Base-by-base conservation (phyloP, 2,113 vertebrate genomes). In the Cairina moschata region DNA sequence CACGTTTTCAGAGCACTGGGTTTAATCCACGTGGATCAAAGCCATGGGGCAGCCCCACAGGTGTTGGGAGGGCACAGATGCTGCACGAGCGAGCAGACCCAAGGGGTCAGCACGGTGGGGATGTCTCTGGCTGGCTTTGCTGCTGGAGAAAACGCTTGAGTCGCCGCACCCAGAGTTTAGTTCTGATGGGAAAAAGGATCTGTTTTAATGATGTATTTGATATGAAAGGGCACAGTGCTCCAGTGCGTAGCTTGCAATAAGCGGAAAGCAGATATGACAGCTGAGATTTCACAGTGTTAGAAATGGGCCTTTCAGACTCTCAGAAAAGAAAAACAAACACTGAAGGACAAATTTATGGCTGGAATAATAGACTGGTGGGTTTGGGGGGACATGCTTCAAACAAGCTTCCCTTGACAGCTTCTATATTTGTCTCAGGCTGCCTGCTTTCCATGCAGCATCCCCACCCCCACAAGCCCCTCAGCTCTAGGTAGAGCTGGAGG, bases 221-320 rank as follows among this genome's bases (percentile, higher is more conserved):
- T 94, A 94, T 85, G 92, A 96, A 97, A 95, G 81, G 77, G 83
- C 88, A 95, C 8, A 4, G 88, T 32, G 96, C 96, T 96, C 60
- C 83, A 80, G 66, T 4, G 80, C 17, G 6, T 58, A 87, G 77
- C 93, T 92, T 65, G 91, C 86, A 94, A 32, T 84, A 78, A 88
- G 69, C 94, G 80, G 81, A 87, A 84, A 96, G 74, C 83, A 79
- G 93, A 96, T 96, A 79, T 93, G 92, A 97, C 92, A 96, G 95
- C 92, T 94, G 96, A 92, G 96, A 81, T 81, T 91, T 92, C 9
- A 3, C 88, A 55, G 18, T 17, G 58, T 92, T 96, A 78, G 90
- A 93, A 95, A 95, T 14, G 69, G 83, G 69, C 58, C 59, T 92
- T 82, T 82, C 88, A 92, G 92, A 84, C 69, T 88, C 50, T 8